Percentiles rank a stretch among this genome's conserved stretches.
phyloP scores from a whole-genome alignment of 2,113 vertebrate species.

The Takifugu flavidus region DNA sequence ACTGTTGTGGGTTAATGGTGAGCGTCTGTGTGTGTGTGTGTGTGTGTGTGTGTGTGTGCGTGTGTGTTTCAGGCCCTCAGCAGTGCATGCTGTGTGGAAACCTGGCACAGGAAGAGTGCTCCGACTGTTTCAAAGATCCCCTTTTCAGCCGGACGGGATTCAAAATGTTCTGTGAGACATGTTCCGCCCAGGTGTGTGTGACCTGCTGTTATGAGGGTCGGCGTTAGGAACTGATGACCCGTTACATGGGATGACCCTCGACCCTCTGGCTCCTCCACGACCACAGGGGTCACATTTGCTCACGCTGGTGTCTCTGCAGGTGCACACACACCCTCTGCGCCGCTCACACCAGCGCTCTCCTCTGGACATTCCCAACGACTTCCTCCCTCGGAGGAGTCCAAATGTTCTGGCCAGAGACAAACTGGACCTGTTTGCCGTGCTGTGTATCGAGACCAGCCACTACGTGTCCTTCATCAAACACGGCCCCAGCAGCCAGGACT shows the following conservation, averaged over 20 bases:
- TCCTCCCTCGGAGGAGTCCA: background rate
- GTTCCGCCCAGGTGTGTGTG: constrained; percentile 72
- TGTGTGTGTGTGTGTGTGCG: no score
- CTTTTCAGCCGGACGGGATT: constrained; percentile 75
- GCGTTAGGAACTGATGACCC: no score
- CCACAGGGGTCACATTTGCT: background rate
- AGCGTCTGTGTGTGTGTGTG: background rate
- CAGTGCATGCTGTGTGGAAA: constrained; percentile 82
- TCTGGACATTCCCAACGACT: constrained; percentile 71
- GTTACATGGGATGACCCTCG: no score
- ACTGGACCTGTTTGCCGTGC: constrained; percentile 85
- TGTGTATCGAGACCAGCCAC: constrained; percentile 91
- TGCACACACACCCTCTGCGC: constrained; percentile 77
- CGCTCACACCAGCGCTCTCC: constrained; percentile 40
- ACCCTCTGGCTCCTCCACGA: background rate
- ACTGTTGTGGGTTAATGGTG: background rate
- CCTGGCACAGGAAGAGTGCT: constrained; percentile 76
- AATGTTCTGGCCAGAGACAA: constrained; percentile 69
- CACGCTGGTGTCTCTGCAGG: constrained; percentile 61
- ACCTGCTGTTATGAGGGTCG: no score
- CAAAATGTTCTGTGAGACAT: constrained; percentile 82
- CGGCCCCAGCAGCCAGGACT: constrained; percentile 73
- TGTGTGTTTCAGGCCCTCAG: constrained; percentile 75
- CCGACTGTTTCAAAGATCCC: constrained; percentile 78
- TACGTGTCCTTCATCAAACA: constrained; percentile 88